Evolutionary conservation across 2,888 invertebrate genomes (phyloP).

Genomic region (Conomelus anceps): DNA sequence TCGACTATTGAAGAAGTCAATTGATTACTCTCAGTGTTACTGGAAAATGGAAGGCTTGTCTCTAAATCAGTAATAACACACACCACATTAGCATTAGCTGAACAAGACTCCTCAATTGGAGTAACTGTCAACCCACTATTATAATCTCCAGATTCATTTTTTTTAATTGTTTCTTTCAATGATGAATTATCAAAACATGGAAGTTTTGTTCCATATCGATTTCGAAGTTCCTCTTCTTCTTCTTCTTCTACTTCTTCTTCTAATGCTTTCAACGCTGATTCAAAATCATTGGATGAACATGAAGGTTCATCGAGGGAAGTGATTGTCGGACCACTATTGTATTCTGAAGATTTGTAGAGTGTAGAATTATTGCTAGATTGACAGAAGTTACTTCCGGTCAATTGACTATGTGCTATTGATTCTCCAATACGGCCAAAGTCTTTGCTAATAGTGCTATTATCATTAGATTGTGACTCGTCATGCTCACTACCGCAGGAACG

Average conservation of each 20-base stretch:
- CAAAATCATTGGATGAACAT: not conserved
- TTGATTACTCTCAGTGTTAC: not conserved
- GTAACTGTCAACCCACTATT: not conserved
- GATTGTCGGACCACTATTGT: not conserved
- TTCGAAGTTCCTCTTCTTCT: too few species aligned
- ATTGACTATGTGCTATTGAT: not conserved
- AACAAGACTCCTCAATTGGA: not conserved
- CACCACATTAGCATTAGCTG: not conserved
- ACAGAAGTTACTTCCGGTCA: not conserved
- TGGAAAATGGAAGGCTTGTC: not conserved
- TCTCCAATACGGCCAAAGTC: slow-evolving; percentile 4
- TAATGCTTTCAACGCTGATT: not conserved
- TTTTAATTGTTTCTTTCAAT: not conserved
- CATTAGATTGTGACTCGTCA: not conserved
- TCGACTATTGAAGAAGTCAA: too few species aligned
- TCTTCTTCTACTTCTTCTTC: not conserved
- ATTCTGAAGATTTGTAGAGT: not conserved
- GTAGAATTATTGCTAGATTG: not conserved
- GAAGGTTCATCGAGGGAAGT: not conserved
- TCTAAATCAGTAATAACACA: too few species aligned
- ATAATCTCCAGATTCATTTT: not conserved
- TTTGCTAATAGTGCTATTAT: slow-evolving; percentile 3
- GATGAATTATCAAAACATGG: not conserved
- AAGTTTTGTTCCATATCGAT: not conserved
- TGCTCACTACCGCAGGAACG: not conserved